These are phyloP conservation scores for Cettia cetti DNA, from an alignment of 2,113 vertebrate species.

Conservation along the genomic window DNA sequence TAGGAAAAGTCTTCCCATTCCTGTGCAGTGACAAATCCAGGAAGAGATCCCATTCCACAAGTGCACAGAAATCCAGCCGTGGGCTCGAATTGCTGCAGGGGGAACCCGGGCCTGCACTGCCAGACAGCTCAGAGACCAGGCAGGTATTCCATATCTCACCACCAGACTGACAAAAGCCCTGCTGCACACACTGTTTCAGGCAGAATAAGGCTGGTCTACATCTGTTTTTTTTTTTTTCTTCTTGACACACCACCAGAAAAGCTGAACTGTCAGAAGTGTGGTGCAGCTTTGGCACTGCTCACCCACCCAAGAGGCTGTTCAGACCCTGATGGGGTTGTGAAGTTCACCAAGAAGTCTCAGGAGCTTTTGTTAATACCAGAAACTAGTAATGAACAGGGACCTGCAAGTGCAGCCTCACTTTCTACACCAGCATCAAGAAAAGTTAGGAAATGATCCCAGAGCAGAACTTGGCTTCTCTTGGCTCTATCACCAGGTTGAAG, in stretches of 20 bases:
- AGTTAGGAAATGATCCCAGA: not conserved
- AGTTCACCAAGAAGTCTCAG: not conserved
- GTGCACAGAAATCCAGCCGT: not conserved
- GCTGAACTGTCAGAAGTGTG: not conserved
- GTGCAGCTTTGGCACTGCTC: not conserved
- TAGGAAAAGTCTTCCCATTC: not conserved
- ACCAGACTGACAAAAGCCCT: not conserved
- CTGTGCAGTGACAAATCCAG: not conserved
- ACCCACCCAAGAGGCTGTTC: not conserved
- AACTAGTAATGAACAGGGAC: not conserved
- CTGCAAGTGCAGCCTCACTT: not conserved
- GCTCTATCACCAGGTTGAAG: not conserved
- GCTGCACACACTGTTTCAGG: not conserved
- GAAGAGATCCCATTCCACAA: not conserved
- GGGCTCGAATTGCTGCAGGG: not conserved
- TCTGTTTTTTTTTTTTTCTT: rapidly evolving
- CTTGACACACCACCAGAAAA: not conserved
- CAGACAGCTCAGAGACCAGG: not conserved
- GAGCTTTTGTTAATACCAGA: not conserved
- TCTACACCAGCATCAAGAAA: not conserved
- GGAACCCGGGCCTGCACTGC: not conserved
- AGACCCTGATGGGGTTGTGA: not conserved
- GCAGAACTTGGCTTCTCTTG: not conserved
- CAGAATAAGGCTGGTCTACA: not conserved
- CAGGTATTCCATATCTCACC: not conserved